Conservation (phyloP, 1,140 invertebrate genomes). For the Cecropterus lyciades region DNA sequence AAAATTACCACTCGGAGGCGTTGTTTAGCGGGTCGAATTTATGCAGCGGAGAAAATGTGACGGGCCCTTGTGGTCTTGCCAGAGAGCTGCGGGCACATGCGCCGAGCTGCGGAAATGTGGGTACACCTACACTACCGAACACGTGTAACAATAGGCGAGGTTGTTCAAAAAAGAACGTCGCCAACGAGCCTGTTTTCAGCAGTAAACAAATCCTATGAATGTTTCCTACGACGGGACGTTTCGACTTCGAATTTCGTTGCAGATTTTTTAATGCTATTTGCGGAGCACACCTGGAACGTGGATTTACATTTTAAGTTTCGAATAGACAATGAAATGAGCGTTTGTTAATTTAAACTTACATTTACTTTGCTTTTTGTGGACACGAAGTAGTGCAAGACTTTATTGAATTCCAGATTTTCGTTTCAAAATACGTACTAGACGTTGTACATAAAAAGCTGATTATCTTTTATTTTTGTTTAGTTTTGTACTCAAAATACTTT, state of each 20-base stretch:
- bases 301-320: constrained; percentile 10
- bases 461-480: neutral
- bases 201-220: constrained; percentile 35
- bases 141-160: constrained; percentile 15
- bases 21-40: constrained; percentile 75
- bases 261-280: constrained; percentile 27
- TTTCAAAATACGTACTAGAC: neutral
- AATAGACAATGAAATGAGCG: neutral
- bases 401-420: neutral
- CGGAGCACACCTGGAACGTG: constrained; percentile 12
- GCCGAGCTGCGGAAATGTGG: constrained; percentile 42
- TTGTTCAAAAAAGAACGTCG: constrained; percentile 20
- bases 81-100: constrained; percentile 32
- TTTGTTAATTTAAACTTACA: constrained; percentile 13
- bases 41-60: constrained; percentile 64
- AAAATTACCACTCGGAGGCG: constrained; percentile 76
- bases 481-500: neutral
- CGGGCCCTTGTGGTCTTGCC: constrained; percentile 53
- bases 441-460: neutral
- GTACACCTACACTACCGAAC: constrained; percentile 9
- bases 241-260: constrained; percentile 18
- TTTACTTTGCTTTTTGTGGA: neutral
- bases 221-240: constrained; percentile 21
- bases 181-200: constrained; percentile 23
- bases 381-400: neutral